Evolutionary conservation across 2,797 vertebrate genomes (phyloP).

Genomic region (Coregonus sp.): DNA sequence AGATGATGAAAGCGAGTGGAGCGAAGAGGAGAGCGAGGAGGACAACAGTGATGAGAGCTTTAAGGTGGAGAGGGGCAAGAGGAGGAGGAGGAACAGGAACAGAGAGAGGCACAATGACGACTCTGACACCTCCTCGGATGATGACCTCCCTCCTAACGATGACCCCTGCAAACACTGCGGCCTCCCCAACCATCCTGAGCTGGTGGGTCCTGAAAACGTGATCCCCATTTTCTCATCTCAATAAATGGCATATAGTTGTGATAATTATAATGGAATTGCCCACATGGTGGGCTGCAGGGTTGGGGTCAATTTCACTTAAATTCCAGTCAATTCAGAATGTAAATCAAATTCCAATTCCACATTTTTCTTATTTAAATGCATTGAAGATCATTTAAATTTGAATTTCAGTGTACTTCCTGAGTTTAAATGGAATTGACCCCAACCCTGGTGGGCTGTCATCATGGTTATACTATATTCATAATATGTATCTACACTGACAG

Average conservation of each 20-base stretch:
- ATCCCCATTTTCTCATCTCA: neutral
- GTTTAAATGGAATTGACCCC: no score
- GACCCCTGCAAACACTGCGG: slow-evolving; percentile 98
- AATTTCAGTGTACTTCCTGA: no score
- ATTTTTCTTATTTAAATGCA: no score
- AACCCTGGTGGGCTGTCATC: no score
- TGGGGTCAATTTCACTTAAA: neutral
- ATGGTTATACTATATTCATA: neutral
- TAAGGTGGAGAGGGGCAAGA: slow-evolving; percentile 55
- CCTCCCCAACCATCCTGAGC: slow-evolving; percentile 95
- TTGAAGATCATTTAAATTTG: no score
- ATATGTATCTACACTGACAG: neutral
- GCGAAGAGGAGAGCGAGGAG: slow-evolving; percentile 46
- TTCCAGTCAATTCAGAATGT: neutral
- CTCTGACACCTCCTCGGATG: slow-evolving; percentile 73
- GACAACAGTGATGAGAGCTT: slow-evolving; percentile 61
- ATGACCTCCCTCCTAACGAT: slow-evolving; percentile 86
- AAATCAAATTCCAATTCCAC: no score
- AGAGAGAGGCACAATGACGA: slow-evolving; percentile 71
- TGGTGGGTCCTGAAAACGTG: slow-evolving; percentile 73
- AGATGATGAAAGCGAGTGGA: slow-evolving; percentile 63
- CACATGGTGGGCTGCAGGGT: neutral
- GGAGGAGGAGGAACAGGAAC: slow-evolving; percentile 62
- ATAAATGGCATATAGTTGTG: neutral
- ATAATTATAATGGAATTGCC: neutral